phyloP scores from a whole-genome alignment of 2,797 vertebrate species.

The Salmo trutta region DNA sequence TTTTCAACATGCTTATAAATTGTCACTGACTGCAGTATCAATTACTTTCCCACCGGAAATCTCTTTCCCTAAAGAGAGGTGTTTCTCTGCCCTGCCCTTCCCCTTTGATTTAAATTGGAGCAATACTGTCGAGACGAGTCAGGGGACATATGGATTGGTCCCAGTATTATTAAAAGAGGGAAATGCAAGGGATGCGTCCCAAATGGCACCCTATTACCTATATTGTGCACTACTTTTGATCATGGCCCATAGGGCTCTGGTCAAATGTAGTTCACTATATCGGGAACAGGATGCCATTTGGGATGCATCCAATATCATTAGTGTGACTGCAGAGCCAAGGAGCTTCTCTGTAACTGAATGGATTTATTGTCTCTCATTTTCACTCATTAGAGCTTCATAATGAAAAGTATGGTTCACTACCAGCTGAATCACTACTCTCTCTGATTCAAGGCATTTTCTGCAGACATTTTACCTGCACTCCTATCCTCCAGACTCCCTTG shows the following conservation, averaged over 20 bases:
- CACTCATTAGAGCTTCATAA: constrained; percentile 71
- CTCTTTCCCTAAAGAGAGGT: constrained; percentile 32
- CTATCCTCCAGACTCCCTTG: constrained; percentile 39
- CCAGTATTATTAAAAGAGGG: constrained; percentile 63
- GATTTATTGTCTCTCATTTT: constrained; percentile 73
- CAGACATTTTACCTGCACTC: constrained; percentile 13
- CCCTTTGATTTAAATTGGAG: constrained; percentile 45
- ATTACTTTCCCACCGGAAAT: background rate
- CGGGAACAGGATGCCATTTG: background rate
- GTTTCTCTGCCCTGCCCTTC: constrained; percentile 39
- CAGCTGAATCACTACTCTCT: constrained; percentile 62
- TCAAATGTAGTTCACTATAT: background rate
- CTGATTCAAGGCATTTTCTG: constrained; percentile 51
- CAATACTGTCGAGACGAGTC: constrained; percentile 59
- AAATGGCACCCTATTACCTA: background rate
- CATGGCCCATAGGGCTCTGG: background rate
- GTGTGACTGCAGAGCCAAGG: constrained; percentile 62
- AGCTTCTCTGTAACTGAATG: constrained; percentile 54
- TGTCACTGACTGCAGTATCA: background rate
- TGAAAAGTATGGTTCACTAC: constrained; percentile 66
- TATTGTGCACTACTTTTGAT: background rate
- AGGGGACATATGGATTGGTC: constrained; percentile 60
- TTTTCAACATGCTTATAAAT: constrained; percentile 2
- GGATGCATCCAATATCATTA: constrained; percentile 58
- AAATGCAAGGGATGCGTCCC: constrained; percentile 47